Conservation (phyloP, 2,113 vertebrate species). For the Propithecus coquereli region DNA sequence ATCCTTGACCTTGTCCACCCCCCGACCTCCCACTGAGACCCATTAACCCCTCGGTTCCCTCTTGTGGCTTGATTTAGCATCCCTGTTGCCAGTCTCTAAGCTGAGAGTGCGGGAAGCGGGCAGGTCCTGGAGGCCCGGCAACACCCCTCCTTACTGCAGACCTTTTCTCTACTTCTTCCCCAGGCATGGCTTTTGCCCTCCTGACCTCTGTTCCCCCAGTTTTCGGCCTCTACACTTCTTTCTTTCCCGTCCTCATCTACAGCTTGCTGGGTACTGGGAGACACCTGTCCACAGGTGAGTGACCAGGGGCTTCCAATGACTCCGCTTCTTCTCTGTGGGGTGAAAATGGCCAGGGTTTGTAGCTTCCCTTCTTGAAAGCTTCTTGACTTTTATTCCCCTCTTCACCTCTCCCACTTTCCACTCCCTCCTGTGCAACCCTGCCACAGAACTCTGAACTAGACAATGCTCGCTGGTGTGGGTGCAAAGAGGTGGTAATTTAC, state of each 20-base stretch:
- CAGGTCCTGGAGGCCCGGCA: background rate
- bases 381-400: no score
- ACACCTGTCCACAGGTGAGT: constrained; percentile 92
- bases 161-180: background rate
- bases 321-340: background rate
- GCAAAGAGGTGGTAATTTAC: background rate
- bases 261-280: constrained; percentile 92
- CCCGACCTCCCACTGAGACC: background rate
- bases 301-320: background rate
- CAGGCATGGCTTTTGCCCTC: constrained; percentile 95
- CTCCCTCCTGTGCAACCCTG: background rate
- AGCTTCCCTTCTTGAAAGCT: background rate
- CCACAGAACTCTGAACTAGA: background rate
- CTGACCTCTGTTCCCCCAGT: constrained; percentile 94
- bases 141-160: background rate
- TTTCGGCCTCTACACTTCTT: constrained; percentile 94
- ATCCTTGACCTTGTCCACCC: background rate
- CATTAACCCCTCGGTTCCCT: constrained; percentile 34
- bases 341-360: background rate
- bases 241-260: constrained; percentile 92
- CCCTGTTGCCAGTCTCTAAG: background rate
- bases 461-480: background rate
- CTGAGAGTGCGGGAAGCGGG: background rate
- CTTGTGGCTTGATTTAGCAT: background rate
- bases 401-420: background rate